Evolutionary conservation across 2,113 vertebrate genomes (phyloP).

Genomic region (Etheostoma cragini): DNA sequence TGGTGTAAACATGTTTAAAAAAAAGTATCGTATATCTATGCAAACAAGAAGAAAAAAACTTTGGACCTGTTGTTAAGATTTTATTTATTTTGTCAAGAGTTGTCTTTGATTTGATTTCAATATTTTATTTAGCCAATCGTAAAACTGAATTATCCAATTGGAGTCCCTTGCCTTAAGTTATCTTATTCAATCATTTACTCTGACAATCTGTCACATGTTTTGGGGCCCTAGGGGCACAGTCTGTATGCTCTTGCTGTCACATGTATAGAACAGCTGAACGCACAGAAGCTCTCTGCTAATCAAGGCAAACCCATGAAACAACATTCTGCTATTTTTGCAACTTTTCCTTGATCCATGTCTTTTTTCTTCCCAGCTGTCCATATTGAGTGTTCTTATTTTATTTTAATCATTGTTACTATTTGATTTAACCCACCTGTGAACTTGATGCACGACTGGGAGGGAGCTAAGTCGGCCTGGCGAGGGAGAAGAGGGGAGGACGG

Average conservation of each 20-base stretch:
- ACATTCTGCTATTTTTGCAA: conserved; percentile 39
- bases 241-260: conserved; percentile 57
- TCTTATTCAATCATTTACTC: conserved; percentile 74
- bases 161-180: conserved; percentile 55
- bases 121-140: background rate
- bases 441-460: conserved; percentile 87
- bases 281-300: conserved; percentile 61
- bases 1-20: background rate
- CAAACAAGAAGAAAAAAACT: background rate
- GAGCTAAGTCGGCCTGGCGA: conserved; percentile 86
- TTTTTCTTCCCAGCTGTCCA: conserved; percentile 18
- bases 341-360: conserved; percentile 24
- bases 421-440: conserved; percentile 88
- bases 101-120: background rate
- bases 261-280: conserved; percentile 63
- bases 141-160: conserved; percentile 46
- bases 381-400: conserved; percentile 21
- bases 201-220: conserved; percentile 73
- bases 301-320: conserved; percentile 54
- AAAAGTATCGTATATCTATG: background rate
- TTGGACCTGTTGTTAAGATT: background rate
- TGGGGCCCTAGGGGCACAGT: conserved; percentile 50
- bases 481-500: conserved; percentile 95
- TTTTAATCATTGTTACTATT: background rate
- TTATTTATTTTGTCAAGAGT: background rate